These are phyloP conservation scores for Lucinisca nassula DNA, from an alignment of 2,888 invertebrate species.

Conservation along the genomic window DNA sequence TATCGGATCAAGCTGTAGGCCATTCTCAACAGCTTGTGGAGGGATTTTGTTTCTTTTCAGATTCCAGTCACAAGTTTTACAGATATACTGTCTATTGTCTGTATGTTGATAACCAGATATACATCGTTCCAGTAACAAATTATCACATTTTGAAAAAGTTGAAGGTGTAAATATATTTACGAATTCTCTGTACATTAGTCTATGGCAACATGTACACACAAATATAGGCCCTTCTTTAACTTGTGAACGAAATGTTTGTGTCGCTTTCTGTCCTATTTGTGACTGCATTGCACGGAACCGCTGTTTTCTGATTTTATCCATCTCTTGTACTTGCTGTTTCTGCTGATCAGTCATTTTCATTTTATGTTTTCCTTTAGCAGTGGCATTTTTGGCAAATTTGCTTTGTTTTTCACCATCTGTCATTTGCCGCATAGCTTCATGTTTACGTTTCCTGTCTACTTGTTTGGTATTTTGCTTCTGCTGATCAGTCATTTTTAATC, in stretches of 20 bases:
- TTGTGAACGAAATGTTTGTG: background rate
- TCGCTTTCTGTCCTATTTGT: background rate
- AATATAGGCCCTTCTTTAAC: conserved; percentile 16
- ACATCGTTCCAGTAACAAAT: background rate
- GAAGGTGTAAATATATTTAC: background rate
- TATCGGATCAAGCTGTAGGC: conserved; percentile 34
- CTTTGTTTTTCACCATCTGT: too few species aligned
- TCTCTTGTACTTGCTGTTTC: background rate
- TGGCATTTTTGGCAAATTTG: background rate
- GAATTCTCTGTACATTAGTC: conserved; percentile 5
- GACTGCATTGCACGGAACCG: background rate
- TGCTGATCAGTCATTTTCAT: background rate
- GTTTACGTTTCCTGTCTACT: background rate
- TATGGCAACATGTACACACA: conserved; percentile 28
- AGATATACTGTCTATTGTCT: conserved; percentile 37
- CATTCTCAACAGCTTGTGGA: conserved; percentile 33
- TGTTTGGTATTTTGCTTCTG: background rate
- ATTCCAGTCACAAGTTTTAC: conserved; percentile 6
- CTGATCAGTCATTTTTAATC: too few species aligned
- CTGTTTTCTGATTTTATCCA: background rate
- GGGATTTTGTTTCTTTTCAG: conserved; percentile 24
- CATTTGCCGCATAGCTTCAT: too few species aligned
- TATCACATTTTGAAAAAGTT: background rate
- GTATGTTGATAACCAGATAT: background rate
- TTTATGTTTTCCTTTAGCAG: background rate